Evolutionary conservation across 1,140 invertebrate genomes (phyloP).

Genomic region (Triops longicaudatus): DNA sequence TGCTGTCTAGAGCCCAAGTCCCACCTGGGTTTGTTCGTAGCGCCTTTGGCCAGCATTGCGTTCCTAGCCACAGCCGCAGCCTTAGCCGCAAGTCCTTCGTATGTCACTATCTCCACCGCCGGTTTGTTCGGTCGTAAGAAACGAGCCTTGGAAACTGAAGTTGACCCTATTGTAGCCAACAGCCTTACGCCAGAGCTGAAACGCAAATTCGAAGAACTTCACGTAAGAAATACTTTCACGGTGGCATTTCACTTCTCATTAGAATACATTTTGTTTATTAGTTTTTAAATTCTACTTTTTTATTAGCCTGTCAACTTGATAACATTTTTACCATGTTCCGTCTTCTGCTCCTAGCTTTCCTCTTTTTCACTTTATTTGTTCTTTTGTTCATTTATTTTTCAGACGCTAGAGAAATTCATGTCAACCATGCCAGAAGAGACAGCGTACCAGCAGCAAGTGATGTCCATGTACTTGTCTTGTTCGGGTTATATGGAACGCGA

Average conservation of each 20-base stretch:
- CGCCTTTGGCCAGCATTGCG: slow-evolving; percentile 30
- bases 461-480: slow-evolving; percentile 37
- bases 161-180: slow-evolving; percentile 23
- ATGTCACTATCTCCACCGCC: slow-evolving; percentile 25
- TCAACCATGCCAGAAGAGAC: slow-evolving; percentile 25
- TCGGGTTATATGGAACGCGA: slow-evolving; percentile 34
- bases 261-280: slow-evolving; percentile 6
- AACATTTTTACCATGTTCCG: no score
- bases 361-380: slow-evolving; percentile 16
- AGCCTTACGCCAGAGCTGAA: slow-evolving; percentile 29
- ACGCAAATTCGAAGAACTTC: slow-evolving; percentile 29
- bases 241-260: background rate
- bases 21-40: slow-evolving; percentile 29
- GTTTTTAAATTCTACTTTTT: background rate
- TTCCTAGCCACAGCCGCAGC: slow-evolving; percentile 30
- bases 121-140: slow-evolving; percentile 20
- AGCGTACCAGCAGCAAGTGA: slow-evolving; percentile 33
- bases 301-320: background rate
- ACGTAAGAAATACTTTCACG: slow-evolving; percentile 17
- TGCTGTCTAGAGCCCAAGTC: background rate
- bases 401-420: slow-evolving; percentile 29
- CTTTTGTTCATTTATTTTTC: background rate
- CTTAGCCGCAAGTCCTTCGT: slow-evolving; percentile 29
- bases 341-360: no score
- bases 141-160: slow-evolving; percentile 20